These are phyloP conservation scores for Parazoanthus darwini DNA, from an alignment of 92 coral and sea anemone genomes.

Conservation along the genomic window DNA sequence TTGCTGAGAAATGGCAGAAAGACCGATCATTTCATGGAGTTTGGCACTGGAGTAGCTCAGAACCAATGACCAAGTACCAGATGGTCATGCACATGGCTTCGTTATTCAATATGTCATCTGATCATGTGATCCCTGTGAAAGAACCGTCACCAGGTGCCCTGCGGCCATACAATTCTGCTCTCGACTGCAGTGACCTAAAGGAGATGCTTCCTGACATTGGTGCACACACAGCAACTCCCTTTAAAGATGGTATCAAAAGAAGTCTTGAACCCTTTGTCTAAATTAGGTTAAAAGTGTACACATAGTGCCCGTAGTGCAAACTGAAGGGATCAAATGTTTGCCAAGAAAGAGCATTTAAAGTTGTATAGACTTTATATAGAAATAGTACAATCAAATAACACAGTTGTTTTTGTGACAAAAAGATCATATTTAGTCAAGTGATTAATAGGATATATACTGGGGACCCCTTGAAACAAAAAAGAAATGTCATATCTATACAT, in stretches of 20 bases:
- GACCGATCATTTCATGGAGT: slow-evolving; percentile 57
- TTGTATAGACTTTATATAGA: too few species aligned
- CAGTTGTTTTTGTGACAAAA: too few species aligned
- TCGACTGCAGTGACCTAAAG: slow-evolving; percentile 62
- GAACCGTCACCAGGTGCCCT: slow-evolving; percentile 73
- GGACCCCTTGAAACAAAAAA: too few species aligned
- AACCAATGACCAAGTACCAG: slow-evolving; percentile 79
- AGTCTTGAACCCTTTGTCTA: slow-evolving; percentile 55
- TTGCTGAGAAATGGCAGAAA: slow-evolving; percentile 52
- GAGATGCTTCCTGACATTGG: slow-evolving; percentile 53
- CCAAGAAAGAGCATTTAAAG: too few species aligned
- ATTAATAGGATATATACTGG: too few species aligned
- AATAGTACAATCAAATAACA: too few species aligned
- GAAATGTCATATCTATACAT: too few species aligned
- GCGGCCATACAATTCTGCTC: slow-evolving; percentile 82
- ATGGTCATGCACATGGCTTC: slow-evolving; percentile 75
- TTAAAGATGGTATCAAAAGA: slow-evolving; percentile 57
- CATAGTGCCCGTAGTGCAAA: background rate
- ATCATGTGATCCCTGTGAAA: slow-evolving; percentile 70
- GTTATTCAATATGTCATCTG: slow-evolving; percentile 61
- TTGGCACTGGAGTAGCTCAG: slow-evolving; percentile 82
- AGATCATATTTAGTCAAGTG: too few species aligned
- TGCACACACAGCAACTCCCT: slow-evolving; percentile 50
- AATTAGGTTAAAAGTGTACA: background rate
- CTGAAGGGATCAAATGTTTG: too few species aligned